Evolutionary conservation across 2,888 invertebrate genomes (phyloP), one percentile per base, ranked within the genome.

Genomic region (Drosophila robusta): DNA sequence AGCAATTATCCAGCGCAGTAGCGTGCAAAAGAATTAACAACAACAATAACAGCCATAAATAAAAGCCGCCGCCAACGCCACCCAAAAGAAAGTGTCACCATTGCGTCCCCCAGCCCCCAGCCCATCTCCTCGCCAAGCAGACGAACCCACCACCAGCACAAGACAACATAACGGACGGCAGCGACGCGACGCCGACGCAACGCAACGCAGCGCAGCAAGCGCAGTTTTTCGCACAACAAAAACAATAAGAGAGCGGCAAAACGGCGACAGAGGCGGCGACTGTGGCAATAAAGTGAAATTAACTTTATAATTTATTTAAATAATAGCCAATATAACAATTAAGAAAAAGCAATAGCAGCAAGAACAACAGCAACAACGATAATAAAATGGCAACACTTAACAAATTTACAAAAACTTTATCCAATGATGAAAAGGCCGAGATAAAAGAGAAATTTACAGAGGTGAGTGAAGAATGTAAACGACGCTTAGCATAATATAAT

Each of bases 381-480:
- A 71, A 61, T 56, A 89, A 79, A 78, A 90, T 88, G 89, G 89
- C 91, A 84, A 76, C 90, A 64, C 68, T 90, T 74, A 92, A 91
- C 68, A 92, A 91, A 89, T 90, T 92, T 64, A 90, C 90, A 65
- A 92, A 92, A 89, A 91, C 89, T 65, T 84, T 92, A 61, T 92
- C 92, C 57, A 89, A 83, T 64, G 96, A 96, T 90, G 96, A 96
- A 93, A 94, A 94, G 86, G 93, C 94, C 71, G 96, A 96, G 93
- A 95, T 96, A 89, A 94, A 94, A 90, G 96, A 96, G 93, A 95
- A 96, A 91, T 96, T 96, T 91, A 93, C 94, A 85, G 94, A 95
- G 93, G 96, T 96, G 94, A 93, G 93, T 93, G 71, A 34, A 57
- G 58, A 70, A 65, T 58, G 24, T 41, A 12, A 74, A 14, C 42